phyloP scores from a whole-genome alignment of 2,113 vertebrate genomes.

The Gambusia holbrooki region DNA sequence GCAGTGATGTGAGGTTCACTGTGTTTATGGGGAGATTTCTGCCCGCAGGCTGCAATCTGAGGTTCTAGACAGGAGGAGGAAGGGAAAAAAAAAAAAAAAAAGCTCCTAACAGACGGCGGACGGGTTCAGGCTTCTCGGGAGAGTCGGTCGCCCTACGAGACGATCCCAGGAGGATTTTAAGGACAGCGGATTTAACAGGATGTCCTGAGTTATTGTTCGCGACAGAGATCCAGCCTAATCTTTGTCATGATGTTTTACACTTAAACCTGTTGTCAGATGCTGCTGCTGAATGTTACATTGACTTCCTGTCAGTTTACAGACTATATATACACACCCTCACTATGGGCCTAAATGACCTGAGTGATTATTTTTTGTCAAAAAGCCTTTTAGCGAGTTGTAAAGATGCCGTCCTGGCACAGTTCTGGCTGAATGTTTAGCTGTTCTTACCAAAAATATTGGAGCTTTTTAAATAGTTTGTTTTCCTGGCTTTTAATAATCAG shows the following conservation, averaged over 20 bases:
- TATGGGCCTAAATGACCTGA: not conserved
- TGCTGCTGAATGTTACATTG: not conserved
- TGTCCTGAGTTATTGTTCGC: not conserved
- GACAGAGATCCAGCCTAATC: not conserved
- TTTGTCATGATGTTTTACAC: not conserved
- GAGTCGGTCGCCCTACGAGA: slow-evolving; percentile 35
- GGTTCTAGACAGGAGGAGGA: slow-evolving; percentile 11
- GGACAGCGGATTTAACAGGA: not conserved
- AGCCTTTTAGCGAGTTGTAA: no score
- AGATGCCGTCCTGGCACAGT: no score
- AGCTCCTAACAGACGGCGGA: slow-evolving; percentile 13
- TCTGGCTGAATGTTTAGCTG: no score
- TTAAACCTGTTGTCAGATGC: no score
- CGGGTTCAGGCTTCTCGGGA: slow-evolving; percentile 12
- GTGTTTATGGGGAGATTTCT: slow-evolving; percentile 41
- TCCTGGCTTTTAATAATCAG: no score
- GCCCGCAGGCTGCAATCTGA: slow-evolving; percentile 14
- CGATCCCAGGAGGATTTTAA: not conserved
- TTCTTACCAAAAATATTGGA: no score
- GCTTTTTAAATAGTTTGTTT: no score
- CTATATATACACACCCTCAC: not conserved
- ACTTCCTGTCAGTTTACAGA: not conserved
- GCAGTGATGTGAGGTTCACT: slow-evolving; percentile 1
- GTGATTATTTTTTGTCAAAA: not conserved
- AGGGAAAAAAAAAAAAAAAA: slow-evolving; percentile 1